Conservation (phyloP, 2,113 vertebrate species). For the Megaceryle maxima region DNA sequence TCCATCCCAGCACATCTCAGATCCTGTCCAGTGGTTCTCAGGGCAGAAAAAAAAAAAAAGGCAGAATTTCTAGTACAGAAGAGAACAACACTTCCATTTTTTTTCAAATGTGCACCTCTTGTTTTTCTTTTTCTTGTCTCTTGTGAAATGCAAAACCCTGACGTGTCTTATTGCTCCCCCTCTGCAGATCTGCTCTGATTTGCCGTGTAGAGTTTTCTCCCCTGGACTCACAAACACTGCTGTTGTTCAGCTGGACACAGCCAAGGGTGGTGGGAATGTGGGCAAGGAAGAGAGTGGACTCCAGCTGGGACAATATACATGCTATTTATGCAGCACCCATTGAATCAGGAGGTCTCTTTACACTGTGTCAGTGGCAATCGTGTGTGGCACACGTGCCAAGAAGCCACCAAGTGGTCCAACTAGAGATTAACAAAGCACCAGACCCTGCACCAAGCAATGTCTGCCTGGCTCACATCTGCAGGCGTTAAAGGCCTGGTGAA, state of each 20-base stretch:
- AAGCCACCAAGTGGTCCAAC: neutral
- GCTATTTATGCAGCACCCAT: neutral
- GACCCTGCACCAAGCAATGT: neutral
- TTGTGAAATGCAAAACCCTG: neutral
- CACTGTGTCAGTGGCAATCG: neutral
- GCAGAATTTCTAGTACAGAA: neutral
- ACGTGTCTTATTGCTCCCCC: neutral
- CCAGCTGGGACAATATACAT: neutral
- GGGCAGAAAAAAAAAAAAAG: neutral
- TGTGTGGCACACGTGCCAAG: neutral
- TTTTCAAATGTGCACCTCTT: neutral
- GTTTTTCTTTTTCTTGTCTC: neutral
- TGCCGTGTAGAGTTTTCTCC: fast-evolving
- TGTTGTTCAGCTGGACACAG: neutral
- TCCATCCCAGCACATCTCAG: neutral
- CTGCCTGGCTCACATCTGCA: neutral
- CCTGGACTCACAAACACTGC: neutral
- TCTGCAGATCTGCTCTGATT: neutral
- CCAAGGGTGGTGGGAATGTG: neutral
- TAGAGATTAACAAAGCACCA: neutral
- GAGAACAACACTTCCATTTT: neutral
- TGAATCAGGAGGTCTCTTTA: neutral
- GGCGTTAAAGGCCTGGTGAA: neutral
- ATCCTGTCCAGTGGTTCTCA: neutral
- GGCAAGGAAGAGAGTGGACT: neutral